Conservation (phyloP, 2,113 vertebrate species). For the Mobula birostris region DNA sequence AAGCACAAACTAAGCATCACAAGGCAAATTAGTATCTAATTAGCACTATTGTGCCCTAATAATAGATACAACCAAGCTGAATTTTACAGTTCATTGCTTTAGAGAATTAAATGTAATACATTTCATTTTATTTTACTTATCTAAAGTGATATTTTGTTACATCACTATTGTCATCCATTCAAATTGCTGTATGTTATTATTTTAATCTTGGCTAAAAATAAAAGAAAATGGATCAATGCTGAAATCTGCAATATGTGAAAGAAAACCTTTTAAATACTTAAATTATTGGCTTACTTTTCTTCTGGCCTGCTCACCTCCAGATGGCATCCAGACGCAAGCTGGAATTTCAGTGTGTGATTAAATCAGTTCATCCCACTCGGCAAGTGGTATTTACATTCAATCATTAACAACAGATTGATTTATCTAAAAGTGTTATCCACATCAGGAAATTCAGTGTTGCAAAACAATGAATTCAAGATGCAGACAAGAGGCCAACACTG, state of each 20-base stretch:
- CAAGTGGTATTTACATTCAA: conserved; percentile 5
- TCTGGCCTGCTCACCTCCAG: conserved; percentile 21
- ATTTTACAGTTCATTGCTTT: neutral
- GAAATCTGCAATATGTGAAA: conserved; percentile 26
- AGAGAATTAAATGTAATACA: neutral
- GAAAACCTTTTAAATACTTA: conserved; percentile 23
- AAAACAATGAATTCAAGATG: conserved; percentile 12
- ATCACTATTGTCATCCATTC: neutral
- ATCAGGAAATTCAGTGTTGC: neutral
- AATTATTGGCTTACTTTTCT: conserved; percentile 33
- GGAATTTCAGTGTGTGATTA: conserved; percentile 21
- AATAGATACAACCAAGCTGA: no score
- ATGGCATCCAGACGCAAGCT: conserved; percentile 32
- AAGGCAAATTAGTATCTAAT: no score
- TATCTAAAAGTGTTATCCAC: neutral
- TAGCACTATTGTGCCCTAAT: no score
- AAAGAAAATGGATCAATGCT: neutral
- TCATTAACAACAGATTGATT: conserved; percentile 34
- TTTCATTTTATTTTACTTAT: conserved; percentile 16
- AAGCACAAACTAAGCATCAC: no score
- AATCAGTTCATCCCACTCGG: conserved; percentile 22
- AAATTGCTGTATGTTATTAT: neutral
- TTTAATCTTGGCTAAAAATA: neutral
- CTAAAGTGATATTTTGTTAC: neutral
- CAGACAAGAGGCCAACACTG: neutral